Percentiles rank a stretch among this genome's conserved stretches.
Evolutionary conservation across 2,888 invertebrate genomes (phyloP).

Genomic region (Oligia fasciuncula): DNA sequence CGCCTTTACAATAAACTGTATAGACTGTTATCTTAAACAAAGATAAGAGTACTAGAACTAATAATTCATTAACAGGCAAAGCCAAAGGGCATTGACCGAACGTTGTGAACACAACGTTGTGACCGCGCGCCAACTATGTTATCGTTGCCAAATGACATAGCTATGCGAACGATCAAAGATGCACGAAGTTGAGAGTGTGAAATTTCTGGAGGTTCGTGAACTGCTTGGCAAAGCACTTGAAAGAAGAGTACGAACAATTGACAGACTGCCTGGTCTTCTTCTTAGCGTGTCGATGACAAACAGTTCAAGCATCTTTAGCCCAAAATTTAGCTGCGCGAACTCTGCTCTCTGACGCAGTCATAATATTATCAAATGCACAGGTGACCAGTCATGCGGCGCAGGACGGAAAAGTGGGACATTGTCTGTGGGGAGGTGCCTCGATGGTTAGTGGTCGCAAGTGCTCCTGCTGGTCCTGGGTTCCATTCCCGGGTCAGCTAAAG

Average conservation of each 20-base stretch:
- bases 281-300: neutral
- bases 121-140: slow-evolving; percentile 38
- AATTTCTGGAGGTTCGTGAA: slow-evolving; percentile 3
- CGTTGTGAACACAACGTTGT: slow-evolving; percentile 44
- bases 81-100: slow-evolving; percentile 44
- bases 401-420: too few relatives aligned
- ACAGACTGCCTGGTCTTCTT: neutral
- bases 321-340: neutral
- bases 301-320: neutral
- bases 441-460: too few relatives aligned
- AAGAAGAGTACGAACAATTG: slow-evolving; percentile 22
- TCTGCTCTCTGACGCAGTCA: neutral
- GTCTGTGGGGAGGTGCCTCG: too few relatives aligned
- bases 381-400: too few relatives aligned
- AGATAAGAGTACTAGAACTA: slow-evolving; percentile 25
- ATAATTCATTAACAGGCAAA: slow-evolving; percentile 47
- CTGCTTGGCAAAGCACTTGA: slow-evolving; percentile 24
- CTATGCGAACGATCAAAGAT: slow-evolving; percentile 38
- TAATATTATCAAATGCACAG: neutral
- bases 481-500: neutral
- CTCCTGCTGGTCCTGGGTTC: too few relatives aligned
- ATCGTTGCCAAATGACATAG: slow-evolving; percentile 43
- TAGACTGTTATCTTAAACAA: neutral
- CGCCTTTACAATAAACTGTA: neutral
- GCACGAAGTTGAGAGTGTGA: slow-evolving; percentile 11